A percentile compares a stretch with the other conserved stretches of the same genome.
Conservation (phyloP, 2,797 vertebrate genomes). For the Sebastes hubbsi region DNA sequence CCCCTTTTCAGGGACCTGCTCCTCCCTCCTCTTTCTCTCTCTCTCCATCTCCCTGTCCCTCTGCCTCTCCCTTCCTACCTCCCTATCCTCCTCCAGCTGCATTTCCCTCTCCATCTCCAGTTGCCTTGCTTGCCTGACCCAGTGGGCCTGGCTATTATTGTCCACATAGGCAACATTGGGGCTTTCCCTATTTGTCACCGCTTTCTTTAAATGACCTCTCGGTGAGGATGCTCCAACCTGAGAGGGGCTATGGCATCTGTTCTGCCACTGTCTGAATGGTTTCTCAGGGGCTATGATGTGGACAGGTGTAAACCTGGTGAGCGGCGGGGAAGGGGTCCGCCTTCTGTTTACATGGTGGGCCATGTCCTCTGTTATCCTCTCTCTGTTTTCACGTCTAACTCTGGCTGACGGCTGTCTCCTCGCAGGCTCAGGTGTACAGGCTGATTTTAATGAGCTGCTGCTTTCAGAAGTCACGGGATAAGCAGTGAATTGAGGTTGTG, state of each 20-base stretch:
- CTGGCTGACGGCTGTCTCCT: slow-evolving; percentile 47
- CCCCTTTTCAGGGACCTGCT: slow-evolving; percentile 71
- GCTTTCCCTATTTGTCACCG: slow-evolving; percentile 74
- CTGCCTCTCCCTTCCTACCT: slow-evolving; percentile 51
- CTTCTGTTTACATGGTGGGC: slow-evolving; percentile 61
- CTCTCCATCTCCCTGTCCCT: slow-evolving; percentile 64
- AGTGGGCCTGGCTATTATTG: slow-evolving; percentile 74
- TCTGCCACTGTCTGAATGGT: slow-evolving; percentile 73
- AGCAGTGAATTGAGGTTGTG: slow-evolving; percentile 21
- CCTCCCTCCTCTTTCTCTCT: slow-evolving; percentile 73
- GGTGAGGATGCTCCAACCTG: slow-evolving; percentile 56
- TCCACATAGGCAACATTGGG: slow-evolving; percentile 60
- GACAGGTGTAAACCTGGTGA: slow-evolving; percentile 80
- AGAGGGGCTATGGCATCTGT: slow-evolving; percentile 55
- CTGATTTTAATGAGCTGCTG: slow-evolving; percentile 38
- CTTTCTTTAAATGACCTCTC: slow-evolving; percentile 65
- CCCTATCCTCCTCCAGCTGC: slow-evolving; percentile 58
- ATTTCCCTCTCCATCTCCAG: slow-evolving; percentile 72
- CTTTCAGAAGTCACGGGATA: slow-evolving; percentile 39
- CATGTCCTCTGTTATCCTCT: slow-evolving; percentile 60
- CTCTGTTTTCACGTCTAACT: slow-evolving; percentile 47
- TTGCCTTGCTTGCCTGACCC: slow-evolving; percentile 67
- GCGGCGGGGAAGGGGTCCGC: slow-evolving; percentile 73
- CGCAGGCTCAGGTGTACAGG: slow-evolving; percentile 27
- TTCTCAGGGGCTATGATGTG: slow-evolving; percentile 78